phyloP scores from a whole-genome alignment of 2,797 vertebrate genomes.

The Sphenodon punctatus region DNA sequence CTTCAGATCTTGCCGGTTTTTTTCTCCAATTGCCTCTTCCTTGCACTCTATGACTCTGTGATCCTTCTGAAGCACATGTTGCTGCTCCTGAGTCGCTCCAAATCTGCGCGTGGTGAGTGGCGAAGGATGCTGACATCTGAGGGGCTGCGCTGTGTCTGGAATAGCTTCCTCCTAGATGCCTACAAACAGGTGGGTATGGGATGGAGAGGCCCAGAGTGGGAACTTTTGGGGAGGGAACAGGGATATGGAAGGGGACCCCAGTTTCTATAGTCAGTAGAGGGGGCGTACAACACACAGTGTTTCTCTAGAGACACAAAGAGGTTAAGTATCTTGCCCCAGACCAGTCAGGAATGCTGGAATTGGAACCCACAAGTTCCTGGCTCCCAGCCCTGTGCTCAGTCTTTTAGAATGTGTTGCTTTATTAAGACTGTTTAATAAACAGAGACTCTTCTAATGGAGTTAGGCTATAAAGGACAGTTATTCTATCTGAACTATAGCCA shows the following conservation, averaged over 20 bases:
- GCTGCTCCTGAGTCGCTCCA: conserved; percentile 86
- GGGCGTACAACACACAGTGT: too few relatives aligned
- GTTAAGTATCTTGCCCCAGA: conserved; percentile 17
- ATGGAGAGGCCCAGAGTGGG: accelerated
- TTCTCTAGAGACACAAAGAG: background rate
- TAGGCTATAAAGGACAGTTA: background rate
- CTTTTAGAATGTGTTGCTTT: conserved; percentile 47
- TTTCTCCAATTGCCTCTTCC: conserved; percentile 97
- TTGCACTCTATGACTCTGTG: conserved; percentile 95
- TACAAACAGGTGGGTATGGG: conserved; percentile 89
- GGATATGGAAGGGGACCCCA: background rate
- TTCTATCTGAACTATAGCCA: background rate
- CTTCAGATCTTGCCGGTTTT: conserved; percentile 96
- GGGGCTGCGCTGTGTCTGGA: conserved; percentile 95
- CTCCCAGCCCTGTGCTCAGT: conserved; percentile 33
- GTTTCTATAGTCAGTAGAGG: too few relatives aligned
- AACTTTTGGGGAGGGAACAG: accelerated
- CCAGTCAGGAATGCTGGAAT: conserved; percentile 30
- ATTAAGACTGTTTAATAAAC: conserved; percentile 34
- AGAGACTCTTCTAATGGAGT: background rate
- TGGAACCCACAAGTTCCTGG: background rate
- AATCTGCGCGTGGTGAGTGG: conserved; percentile 85
- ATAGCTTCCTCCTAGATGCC: conserved; percentile 94
- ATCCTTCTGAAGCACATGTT: conserved; percentile 92
- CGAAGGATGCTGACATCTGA: conserved; percentile 94